Conservation (phyloP, 1,140 invertebrate genomes). For the Drosophila obscura region DNA sequence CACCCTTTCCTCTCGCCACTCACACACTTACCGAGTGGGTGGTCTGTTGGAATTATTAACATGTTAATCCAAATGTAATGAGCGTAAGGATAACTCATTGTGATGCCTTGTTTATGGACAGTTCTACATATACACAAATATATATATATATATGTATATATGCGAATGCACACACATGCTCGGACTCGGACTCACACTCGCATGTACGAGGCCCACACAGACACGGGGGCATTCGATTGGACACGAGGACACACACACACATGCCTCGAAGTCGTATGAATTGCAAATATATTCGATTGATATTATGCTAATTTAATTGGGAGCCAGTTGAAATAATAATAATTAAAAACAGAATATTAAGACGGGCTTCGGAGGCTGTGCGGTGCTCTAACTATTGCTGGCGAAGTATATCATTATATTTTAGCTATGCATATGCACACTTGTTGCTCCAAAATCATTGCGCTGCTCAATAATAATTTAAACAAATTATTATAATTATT, state of each 20-base stretch:
- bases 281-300: slow-evolving; percentile 49
- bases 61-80: slow-evolving; percentile 82
- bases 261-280: slow-evolving; percentile 20
- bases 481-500: no score
- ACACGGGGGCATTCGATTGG: slow-evolving; percentile 29
- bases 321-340: slow-evolving; percentile 48
- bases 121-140: neutral
- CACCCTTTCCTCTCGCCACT: neutral
- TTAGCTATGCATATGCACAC: no score
- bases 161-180: slow-evolving; percentile 6
- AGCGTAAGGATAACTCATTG: slow-evolving; percentile 74
- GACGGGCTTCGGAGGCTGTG: no score
- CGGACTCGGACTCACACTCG: no score
- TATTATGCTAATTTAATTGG: slow-evolving; percentile 55
- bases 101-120: slow-evolving; percentile 52
- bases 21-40: neutral
- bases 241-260: slow-evolving; percentile 4
- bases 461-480: no score
- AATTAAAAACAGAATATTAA: slow-evolving; percentile 29
- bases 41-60: slow-evolving; percentile 66
- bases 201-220: no score
- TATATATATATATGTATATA: neutral
- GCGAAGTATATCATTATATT: no score
- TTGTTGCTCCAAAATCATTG: no score
- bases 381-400: no score